Evolutionary conservation across 2,797 vertebrate species (phyloP), one percentile per base, ranked within the genome.

Genomic region (Sebastes steindachneri): DNA sequence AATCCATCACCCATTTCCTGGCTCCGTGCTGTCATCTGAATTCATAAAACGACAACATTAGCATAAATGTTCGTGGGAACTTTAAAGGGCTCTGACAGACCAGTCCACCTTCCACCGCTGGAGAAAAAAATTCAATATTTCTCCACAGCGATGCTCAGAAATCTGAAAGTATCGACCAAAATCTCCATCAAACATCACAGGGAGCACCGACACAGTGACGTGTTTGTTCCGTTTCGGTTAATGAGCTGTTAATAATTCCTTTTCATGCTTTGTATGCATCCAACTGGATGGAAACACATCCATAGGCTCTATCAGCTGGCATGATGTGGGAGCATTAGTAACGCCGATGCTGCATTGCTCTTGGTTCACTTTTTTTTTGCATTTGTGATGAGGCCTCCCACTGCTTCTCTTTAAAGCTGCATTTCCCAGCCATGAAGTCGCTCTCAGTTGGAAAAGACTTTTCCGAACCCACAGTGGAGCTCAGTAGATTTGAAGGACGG

Each of bases 1-100:
- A 92, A 92, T 93, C 88, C 90, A 89, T 90, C 92, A 80, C 68
- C 79, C 55, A 28, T 86, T 88, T 75, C 71, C 74, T 62, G 82
- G 85, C 80, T 85, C 60, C 3, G 48, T 35, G 74, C 74, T 79
- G 86, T 76, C 73, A 41, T 85, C 79, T 75, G 80, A 85, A 90
- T 93, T 86, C 77, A 88, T 80, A 84, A 88, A 84, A 80, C 84
- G 74, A 70, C 79, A 68, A 75, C 84, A 92, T 93, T 89, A 88
- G 82, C 88, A 90, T 92, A 82, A 90, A 92, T 76, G 79, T 84
- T 77, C 59, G n/a, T 80, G 41, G 68, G 76, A 86, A 80, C 73
- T 78, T 84, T 81, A 75, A 87, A 88, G 60, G 76, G 69, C 70
- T 58, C 31, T n/a, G 68, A 41, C 71, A 69, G 79, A 80, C 68